Base-by-base conservation (phyloP, 2,888 invertebrate species). In the Agrypnus murinus region DNA sequence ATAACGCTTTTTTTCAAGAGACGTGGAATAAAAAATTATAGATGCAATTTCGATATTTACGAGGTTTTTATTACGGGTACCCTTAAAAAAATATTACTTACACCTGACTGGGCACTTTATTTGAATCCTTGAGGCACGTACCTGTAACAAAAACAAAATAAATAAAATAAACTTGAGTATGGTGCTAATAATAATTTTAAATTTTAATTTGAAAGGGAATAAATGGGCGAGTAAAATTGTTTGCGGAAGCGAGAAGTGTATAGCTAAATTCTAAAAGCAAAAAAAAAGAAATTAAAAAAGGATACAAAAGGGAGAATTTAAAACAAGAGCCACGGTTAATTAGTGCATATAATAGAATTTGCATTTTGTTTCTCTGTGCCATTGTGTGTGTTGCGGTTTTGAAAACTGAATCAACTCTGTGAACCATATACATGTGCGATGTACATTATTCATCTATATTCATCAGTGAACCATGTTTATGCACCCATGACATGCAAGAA, bases 381-480 rank as follows among this genome's bases (percentile, higher is more conserved):
- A 64, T 69, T 69, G 69, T 68, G 69, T 68, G 62, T 69, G 46
- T 63, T 58, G 69, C n/a, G 69, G 64, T 69, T 69, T 69, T 64
- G 17, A 19, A 45, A 68, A 68, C 45, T 55, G 46, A 38, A 68
- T 62, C 63, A 64, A 63, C 69, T 64, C 12, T 38, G 34, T 46
- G n/a, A 25, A 25, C 50, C 36, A 25, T 40, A 45, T 32, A n/a
- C n/a, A 45, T 63, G 25, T 25, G 25, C 25, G 25, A 25, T 25
- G 25, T 25, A 25, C 25, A 25, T 3, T 25, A 45, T 68, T 64
- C 69, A 69, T 69, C 69, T 69, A 69, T 69, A 69, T 69, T 69
- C 69, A 69, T 69, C 69, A 64, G 34, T 34, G 19, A 34, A 48
- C 57, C 63, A 25, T 68, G 63, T 69, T 25, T 57, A 31, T 50